Conservation (phyloP, 2,888 invertebrate genomes). For the Megastigmus dorsalis region DNA sequence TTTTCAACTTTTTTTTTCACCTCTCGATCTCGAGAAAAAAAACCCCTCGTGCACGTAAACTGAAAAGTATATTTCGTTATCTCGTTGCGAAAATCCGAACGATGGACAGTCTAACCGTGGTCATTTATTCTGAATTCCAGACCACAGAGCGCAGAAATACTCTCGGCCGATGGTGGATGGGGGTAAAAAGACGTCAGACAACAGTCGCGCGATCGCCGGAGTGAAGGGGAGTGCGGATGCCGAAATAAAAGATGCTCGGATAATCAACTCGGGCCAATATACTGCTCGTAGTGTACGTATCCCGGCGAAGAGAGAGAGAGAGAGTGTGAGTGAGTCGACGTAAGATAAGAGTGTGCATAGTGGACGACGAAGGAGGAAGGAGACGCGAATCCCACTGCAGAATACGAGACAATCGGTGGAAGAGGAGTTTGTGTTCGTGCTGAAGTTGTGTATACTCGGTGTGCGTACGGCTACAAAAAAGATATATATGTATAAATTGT, state of each 20-base stretch:
- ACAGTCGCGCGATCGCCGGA: conserved; percentile 6
- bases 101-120: no score
- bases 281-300: neutral
- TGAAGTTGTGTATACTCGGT: no score
- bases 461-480: conserved; percentile 13
- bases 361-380: neutral
- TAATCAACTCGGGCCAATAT: conserved; percentile 17
- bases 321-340: neutral
- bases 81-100: no score
- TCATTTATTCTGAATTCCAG: no score
- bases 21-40: no score
- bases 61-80: no score
- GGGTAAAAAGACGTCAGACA: conserved; percentile 5
- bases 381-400: no score
- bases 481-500: neutral
- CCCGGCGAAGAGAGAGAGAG: neutral
- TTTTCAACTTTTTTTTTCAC: no score
- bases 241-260: conserved; percentile 39
- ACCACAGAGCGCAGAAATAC: no score
- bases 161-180: conserved; percentile 4
- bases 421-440: conserved; percentile 24
- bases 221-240: conserved; percentile 27
- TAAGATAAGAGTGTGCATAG: neutral
- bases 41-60: no score
- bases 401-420: neutral